phyloP scores from a whole-genome alignment of 1,140 invertebrate genomes.

The Hyles vespertilio region DNA sequence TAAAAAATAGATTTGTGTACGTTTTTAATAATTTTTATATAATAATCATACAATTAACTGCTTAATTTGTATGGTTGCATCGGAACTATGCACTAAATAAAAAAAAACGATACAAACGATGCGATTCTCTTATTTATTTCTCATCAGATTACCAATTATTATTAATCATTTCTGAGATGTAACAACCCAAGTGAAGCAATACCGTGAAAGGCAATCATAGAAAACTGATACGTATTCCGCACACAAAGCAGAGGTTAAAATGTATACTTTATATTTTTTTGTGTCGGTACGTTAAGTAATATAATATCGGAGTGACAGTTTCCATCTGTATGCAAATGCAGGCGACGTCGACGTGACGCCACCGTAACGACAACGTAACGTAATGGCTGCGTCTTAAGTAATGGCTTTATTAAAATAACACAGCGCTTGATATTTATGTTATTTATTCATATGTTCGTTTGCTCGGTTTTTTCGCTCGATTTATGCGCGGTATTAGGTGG shows the following conservation, averaged over 20 bases:
- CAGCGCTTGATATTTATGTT: not conserved
- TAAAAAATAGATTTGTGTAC: too few relatives aligned
- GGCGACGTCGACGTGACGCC: conserved; percentile 18
- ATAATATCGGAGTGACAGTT: conserved; percentile 50
- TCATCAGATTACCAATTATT: too few relatives aligned
- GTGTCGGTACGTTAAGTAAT: conserved; percentile 32
- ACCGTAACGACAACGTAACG: conserved; percentile 10
- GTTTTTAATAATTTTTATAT: too few relatives aligned
- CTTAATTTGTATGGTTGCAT: too few relatives aligned
- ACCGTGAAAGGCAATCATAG: not conserved
- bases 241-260: not conserved
- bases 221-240: not conserved
- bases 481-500: too few relatives aligned
- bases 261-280: conserved; percentile 1
- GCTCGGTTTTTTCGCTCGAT: not conserved
- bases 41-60: too few relatives aligned
- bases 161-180: too few relatives aligned
- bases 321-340: conserved; percentile 61
- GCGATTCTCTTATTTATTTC: too few relatives aligned
- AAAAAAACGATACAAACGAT: too few relatives aligned
- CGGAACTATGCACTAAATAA: too few relatives aligned
- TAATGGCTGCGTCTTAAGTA: conserved; percentile 30
- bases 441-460: conserved; percentile 11
- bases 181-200: too few relatives aligned
- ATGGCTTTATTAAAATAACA: conserved; percentile 23